Conservation (phyloP, 2,888 invertebrate genomes). For the Plebejus melissa region DNA sequence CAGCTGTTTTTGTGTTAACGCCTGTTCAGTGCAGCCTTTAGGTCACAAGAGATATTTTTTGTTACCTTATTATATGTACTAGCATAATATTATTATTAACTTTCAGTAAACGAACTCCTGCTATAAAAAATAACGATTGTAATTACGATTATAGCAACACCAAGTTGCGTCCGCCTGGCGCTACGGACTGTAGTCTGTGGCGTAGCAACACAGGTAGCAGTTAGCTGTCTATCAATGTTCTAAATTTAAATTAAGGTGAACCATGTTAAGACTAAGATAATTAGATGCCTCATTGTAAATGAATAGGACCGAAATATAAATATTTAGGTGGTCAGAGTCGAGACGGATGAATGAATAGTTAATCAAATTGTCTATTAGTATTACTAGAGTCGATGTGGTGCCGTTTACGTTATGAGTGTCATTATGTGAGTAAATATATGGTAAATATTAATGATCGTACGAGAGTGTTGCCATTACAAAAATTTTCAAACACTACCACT, state of each 20-base stretch:
- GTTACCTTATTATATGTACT: neutral
- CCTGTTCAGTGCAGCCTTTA: too few relatives aligned
- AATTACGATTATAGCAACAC: neutral
- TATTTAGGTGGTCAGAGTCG: conserved; percentile 20
- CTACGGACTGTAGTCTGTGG: neutral
- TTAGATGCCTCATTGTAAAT: conserved; percentile 23
- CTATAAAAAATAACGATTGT: neutral
- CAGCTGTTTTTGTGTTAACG: neutral
- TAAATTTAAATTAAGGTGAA: conserved; percentile 25
- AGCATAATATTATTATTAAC: neutral
- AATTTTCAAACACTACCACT: conserved; percentile 58
- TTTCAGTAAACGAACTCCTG: neutral
- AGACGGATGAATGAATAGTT: conserved; percentile 26
- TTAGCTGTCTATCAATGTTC: conserved; percentile 19
- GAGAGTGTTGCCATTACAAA: conserved; percentile 45
- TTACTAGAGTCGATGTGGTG: conserved; percentile 23
- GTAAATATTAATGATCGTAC: neutral
- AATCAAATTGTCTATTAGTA: conserved; percentile 26
- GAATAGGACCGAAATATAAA: conserved; percentile 22
- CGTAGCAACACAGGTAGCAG: neutral
- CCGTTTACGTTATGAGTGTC: conserved; percentile 24
- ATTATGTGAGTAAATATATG: neutral
- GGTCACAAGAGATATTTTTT: neutral
- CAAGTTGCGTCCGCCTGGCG: neutral
- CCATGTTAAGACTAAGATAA: conserved; percentile 19